phyloP scores from a whole-genome alignment of 2,113 vertebrate genomes.

The Equus quagga region DNA sequence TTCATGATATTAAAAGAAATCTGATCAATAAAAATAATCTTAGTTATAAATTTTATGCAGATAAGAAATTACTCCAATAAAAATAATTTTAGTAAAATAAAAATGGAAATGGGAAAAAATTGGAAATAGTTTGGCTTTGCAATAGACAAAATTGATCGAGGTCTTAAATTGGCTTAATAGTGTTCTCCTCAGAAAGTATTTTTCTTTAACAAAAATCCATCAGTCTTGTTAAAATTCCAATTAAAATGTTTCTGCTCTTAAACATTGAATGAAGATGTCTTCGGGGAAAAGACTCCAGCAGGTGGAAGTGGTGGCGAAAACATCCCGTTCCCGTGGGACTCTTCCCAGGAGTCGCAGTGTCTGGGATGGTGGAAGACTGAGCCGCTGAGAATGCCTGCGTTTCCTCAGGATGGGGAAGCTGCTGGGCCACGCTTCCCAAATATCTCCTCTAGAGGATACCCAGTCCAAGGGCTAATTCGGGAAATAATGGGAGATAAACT shows the following conservation, averaged over 20 bases:
- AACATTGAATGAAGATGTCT: background rate
- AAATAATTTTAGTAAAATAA: constrained; percentile 38
- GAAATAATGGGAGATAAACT: background rate
- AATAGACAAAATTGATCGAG: background rate
- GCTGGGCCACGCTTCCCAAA: background rate
- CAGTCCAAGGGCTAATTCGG: background rate
- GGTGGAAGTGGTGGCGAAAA: background rate
- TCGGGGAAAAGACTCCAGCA: background rate
- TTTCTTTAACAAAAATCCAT: constrained; percentile 28
- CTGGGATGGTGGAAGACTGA: rapidly evolving
- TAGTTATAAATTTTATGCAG: constrained; percentile 12
- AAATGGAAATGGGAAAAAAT: background rate
- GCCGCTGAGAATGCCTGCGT: background rate
- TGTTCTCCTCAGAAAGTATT: background rate
- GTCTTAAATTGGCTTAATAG: background rate
- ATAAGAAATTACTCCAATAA: constrained; percentile 54
- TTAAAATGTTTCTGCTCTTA: constrained; percentile 3
- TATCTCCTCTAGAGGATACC: background rate
- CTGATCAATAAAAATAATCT: background rate
- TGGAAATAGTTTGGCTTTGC: background rate
- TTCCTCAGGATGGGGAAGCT: background rate
- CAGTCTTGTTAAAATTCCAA: background rate
- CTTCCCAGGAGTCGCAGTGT: background rate
- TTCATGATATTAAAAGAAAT: background rate
- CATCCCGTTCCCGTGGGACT: background rate